Base-by-base conservation (phyloP, 2,797 vertebrate genomes). In the Calcarius lapponicus region DNA sequence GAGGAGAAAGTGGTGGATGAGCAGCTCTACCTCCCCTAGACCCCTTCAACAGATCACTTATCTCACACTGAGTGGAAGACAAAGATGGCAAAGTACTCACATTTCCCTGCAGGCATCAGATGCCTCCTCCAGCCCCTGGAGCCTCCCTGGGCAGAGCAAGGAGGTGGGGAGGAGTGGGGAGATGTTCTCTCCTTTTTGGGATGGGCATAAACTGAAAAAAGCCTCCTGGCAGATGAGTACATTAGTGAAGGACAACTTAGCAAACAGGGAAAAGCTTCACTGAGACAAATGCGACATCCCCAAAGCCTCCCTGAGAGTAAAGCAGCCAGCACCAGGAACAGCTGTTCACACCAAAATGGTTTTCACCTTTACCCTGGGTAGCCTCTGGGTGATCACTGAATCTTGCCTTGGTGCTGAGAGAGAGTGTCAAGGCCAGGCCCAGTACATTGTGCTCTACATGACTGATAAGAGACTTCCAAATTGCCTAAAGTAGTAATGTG, bases 401-500 rank as follows among this genome's bases (percentile, higher is more conserved):
- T 84, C 86, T 81, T 91, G 73, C 83, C 17, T 21, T 43, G 57
- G 34, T 79, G 76, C 64, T 70, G 58, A 53, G 43, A 74, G 45
- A 88, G 50, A 65, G 91, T 47, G 4, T 85, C 45, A 81, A 72
- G 93, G 88, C 84, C 91, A 91, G 90, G 47, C 38, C 54, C 79
- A 88, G 88, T 75, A 93, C 76, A 87, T 40, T 75, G 80, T 90
- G 89, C 92, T 94, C 80, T 92, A 91, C 92, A 92, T 73, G 86
- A 94, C 38, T 95, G 95, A 96, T 96, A 90, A 92, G 69, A 91
- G 73, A 65, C 66, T 90, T 94, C 58, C 83, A 93, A 74, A 88
- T 95, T 90, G 86, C 80, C 90, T 96, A 72, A 97, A 95, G 88
- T 91, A 87, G 93, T 93, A 91, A 92, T 97, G 94, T 86, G 69